Evolutionary conservation across 1,140 invertebrate genomes (phyloP), one percentile per base, ranked within the genome.

Genomic region (Penaeus vannamei): DNA sequence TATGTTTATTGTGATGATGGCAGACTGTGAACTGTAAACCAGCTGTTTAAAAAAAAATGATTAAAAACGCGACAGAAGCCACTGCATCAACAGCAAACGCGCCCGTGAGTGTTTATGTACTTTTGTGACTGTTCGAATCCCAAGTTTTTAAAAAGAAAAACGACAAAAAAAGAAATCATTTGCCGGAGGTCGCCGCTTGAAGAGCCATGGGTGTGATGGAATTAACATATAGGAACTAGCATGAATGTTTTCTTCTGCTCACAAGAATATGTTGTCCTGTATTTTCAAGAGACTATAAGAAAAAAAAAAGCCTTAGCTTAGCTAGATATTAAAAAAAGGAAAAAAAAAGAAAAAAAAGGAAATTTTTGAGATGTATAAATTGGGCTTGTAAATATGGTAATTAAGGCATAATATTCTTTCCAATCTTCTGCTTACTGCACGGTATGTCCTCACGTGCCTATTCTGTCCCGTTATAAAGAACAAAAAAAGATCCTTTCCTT

Each of bases 311-410:
- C 82, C 82, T 84, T 84, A 84, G 82, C 82, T 26, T 84, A 84
- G 82, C 42, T 84, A 84, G 82, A 53, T 12, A 53, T 53, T 53
- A 53, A 53, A 53, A 53, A 53, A 53, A 10, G 17, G 14, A 53
- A 53, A 53, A 53, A 53, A 53, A 0, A 17, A 53, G 17, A 53
- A 53, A 53, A 53, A 17, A 20, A 69, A 66, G 19, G 69, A 36
- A 64, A 46, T 64, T 84, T 84, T 84, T 84, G 82, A 84, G 62
- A 84, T 84, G 82, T 84, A 84, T 84, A 84, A 84, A 84, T 84
- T 84, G 29, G 82, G 82, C 82, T 69, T 84, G 82, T 84, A 84
- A 23, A 84, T 84, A 84, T 84, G 64, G 66, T 69, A 84, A 76
- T 84, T 42, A 66, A 84, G 82, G 62, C 66, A 84, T 46, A 42